Evolutionary conservation across 2,888 invertebrate genomes (phyloP).

Genomic region (Watsonalla binaria): DNA sequence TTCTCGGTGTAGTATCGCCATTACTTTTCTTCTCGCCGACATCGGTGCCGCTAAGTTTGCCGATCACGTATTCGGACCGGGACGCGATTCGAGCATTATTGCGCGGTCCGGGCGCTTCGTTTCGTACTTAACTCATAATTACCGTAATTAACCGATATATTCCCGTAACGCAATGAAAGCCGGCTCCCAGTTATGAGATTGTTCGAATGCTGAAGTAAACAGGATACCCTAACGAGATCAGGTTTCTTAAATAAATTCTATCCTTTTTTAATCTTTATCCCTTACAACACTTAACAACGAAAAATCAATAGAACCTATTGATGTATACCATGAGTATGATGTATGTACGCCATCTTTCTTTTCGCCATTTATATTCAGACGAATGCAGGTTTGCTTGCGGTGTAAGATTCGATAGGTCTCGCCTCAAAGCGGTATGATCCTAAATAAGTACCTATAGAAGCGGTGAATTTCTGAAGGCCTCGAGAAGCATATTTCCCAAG

Average conservation of each 20-base stretch:
- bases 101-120: slow-evolving; percentile 20
- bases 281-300: too few species aligned
- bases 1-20: neutral
- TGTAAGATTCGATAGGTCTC: too few species aligned
- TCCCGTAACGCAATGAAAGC: slow-evolving; percentile 16
- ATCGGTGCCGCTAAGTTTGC: slow-evolving; percentile 33
- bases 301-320: too few species aligned
- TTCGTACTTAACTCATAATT: slow-evolving; percentile 31
- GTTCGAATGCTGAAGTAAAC: neutral
- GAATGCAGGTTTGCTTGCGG: too few species aligned
- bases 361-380: too few species aligned
- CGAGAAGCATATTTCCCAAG: too few species aligned
- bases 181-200: slow-evolving; percentile 3
- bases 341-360: too few species aligned
- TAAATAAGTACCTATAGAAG: too few species aligned
- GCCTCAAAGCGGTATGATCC: too few species aligned
- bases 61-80: slow-evolving; percentile 47
- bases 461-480: too few species aligned
- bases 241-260: neutral
- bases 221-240: neutral
- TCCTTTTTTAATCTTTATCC: neutral
- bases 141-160: slow-evolving; percentile 28
- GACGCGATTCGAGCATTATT: slow-evolving; percentile 43
- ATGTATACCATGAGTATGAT: too few species aligned
- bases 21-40: neutral